Evolutionary conservation across 2,888 invertebrate species (phyloP), one percentile per base, ranked within the genome.

Genomic region (Pantelozetes paolii): DNA sequence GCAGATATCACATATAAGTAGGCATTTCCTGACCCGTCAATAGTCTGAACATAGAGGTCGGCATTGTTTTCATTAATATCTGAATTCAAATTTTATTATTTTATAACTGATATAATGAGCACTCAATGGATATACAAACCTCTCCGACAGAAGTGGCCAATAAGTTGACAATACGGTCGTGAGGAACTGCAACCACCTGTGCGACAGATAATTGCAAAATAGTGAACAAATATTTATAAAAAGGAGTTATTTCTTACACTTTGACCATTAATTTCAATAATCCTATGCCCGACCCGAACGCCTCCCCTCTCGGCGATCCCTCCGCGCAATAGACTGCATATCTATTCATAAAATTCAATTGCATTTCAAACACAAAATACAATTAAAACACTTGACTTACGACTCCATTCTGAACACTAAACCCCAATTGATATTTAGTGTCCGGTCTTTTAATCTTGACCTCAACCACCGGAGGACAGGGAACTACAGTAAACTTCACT

Each of bases 61-160:
- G 99, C 99, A 99, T 99, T 76, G 99, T 99, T 86, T 99, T 99
- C 98, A 99, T 99, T 80, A 97, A 88, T 80, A 99, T 99, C 96
- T 97, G 87, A 87, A 86, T 77, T 32, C 71, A 26, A 11, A 18
- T 45, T 45, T 18, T 18, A 11, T 45, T 45, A 18, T 13, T 45
- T 15, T 11, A 45, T 36, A 36, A 36, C 11, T 8, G 36, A 36
- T 36, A 8, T 36, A 11, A 11, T 36, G 5, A 8, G 36, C 15
- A 45, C 15, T 45, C 45, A 15, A 76, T 57, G 30, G 40, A n/a
- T n/a, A n/a, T n/a, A 80, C 84, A 84, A 84, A 97, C 97, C 90
- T 99, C 99, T 80, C 99, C 99, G 77, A 99, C 96, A 76, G 98
- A 98, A 74, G 97, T 98, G 78, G 99, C 98, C 79, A 99, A 87